Percentiles rank a stretch among this genome's conserved stretches.
phyloP scores from a whole-genome alignment of 1,140 invertebrate species.

The Aphelinus certus region DNA sequence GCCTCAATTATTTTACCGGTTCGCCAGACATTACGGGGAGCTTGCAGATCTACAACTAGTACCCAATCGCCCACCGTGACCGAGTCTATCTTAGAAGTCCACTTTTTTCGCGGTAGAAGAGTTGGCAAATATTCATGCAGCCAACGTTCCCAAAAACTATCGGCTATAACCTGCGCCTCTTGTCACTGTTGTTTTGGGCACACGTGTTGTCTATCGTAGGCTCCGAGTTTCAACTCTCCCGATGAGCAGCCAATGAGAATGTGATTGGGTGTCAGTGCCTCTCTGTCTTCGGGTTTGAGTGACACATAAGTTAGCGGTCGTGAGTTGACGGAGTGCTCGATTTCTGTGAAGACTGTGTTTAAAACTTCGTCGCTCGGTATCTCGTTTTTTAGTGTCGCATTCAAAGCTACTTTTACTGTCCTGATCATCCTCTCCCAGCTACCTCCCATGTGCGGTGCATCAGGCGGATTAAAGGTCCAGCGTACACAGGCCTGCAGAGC shows the following conservation, averaged over 20 bases:
- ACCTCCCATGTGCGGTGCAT: no score
- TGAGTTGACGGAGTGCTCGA: conserved; percentile 41
- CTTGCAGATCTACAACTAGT: conserved; percentile 5
- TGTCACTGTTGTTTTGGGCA: not conserved
- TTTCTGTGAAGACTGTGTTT: conserved; percentile 27
- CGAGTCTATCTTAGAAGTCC: not conserved
- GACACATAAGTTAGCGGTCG: conserved; percentile 42
- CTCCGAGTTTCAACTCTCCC: not conserved
- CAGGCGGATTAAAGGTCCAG: no score
- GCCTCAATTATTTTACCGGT: not conserved
- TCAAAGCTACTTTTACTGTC: no score
- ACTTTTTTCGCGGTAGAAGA: conserved; percentile 9
- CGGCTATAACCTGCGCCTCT: conserved; percentile 14
- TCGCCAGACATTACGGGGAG: not conserved
- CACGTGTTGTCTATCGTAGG: not conserved
- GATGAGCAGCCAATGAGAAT: conserved; percentile 46
- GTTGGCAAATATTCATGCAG: conserved; percentile 19
- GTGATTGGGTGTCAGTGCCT: conserved; percentile 47
- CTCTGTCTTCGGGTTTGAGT: conserved; percentile 31
- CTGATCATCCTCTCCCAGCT: no score
- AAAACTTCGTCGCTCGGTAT: conserved; percentile 23
- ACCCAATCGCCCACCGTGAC: not conserved
- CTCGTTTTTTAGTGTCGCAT: no score
- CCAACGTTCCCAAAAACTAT: conserved; percentile 25
- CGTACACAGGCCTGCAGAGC: no score